Conservation (phyloP, 2,797 vertebrate genomes). For the Holocentrus rufus region DNA sequence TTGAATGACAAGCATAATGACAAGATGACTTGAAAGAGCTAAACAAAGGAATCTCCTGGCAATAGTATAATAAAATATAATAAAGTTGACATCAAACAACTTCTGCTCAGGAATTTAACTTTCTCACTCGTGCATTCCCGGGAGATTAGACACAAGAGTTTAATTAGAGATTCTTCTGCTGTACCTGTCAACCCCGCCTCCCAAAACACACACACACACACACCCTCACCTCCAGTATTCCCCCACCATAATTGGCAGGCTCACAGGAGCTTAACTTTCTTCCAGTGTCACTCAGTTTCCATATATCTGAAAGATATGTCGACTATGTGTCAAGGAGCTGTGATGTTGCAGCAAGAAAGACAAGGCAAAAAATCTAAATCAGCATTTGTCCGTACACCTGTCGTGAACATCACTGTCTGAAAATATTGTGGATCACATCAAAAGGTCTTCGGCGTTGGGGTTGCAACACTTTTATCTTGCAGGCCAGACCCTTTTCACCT, state of each 20-base stretch:
- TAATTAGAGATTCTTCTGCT: constrained; percentile 58
- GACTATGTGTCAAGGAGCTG: constrained; percentile 28
- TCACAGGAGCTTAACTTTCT: constrained; percentile 39
- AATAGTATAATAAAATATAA: constrained; percentile 29
- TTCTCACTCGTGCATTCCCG: constrained; percentile 23
- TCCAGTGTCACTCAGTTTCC: constrained; percentile 38
- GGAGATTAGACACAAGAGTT: constrained; percentile 31
- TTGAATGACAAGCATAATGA: constrained; percentile 58
- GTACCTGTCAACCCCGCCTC: constrained; percentile 38
- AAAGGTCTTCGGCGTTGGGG: constrained; percentile 15
- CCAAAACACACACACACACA: constrained; percentile 12
- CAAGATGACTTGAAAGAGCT: constrained; percentile 36
- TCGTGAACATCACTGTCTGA: constrained; percentile 25
- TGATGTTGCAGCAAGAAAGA: constrained; percentile 37
- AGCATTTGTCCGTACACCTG: constrained; percentile 53
- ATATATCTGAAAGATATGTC: constrained; percentile 47
- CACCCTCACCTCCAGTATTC: too few species aligned
- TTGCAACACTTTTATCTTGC: constrained; percentile 16
- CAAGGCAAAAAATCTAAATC: constrained; percentile 16
- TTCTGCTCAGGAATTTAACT: constrained; percentile 23
- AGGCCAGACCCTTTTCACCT: constrained; percentile 20
- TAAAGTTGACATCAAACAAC: constrained; percentile 27
- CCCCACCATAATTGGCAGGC: constrained; percentile 28
- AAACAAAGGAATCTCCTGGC: constrained; percentile 42
- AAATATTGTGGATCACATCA: constrained; percentile 11